Conservation (phyloP, 2,113 vertebrate genomes). For the Dipodomys merriami region DNA sequence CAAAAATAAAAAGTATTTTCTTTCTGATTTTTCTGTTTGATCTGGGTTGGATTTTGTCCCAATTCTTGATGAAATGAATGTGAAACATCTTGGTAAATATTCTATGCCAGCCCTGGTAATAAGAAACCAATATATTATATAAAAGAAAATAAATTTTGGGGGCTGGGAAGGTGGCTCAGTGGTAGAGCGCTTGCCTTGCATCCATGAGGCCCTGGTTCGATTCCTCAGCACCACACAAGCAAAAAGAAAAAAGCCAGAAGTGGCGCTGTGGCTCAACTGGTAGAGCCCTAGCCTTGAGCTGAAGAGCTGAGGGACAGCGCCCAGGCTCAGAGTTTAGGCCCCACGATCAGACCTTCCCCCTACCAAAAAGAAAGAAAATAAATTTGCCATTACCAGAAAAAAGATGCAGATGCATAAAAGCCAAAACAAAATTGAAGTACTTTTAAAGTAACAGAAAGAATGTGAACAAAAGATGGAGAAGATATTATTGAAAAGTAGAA, state of each 20-base stretch:
- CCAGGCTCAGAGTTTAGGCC: too few species aligned
- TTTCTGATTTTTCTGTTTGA: background rate
- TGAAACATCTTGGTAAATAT: background rate
- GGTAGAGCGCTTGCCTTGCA: too few species aligned
- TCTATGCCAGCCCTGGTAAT: background rate
- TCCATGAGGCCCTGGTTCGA: too few species aligned
- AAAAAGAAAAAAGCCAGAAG: too few species aligned
- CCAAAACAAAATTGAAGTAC: background rate
- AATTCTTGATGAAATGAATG: background rate
- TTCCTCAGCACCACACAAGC: too few species aligned
- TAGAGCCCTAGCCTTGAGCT: too few species aligned
- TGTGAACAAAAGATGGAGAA: background rate
- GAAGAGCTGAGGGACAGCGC: too few species aligned
- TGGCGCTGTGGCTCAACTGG: too few species aligned
- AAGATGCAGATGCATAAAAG: too few species aligned
- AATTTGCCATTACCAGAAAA: background rate
- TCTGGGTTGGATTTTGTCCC: background rate
- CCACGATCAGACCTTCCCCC: too few species aligned
- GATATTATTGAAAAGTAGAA: background rate
- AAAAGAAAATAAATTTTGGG: background rate
- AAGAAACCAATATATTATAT: background rate
- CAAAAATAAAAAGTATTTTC: background rate
- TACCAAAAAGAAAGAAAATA: background rate
- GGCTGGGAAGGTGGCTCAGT: too few species aligned
- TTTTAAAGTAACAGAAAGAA: background rate